Evolutionary conservation across 2,113 vertebrate species (phyloP), one percentile per base, ranked within the genome.

Genomic region (Anhinga anhinga): DNA sequence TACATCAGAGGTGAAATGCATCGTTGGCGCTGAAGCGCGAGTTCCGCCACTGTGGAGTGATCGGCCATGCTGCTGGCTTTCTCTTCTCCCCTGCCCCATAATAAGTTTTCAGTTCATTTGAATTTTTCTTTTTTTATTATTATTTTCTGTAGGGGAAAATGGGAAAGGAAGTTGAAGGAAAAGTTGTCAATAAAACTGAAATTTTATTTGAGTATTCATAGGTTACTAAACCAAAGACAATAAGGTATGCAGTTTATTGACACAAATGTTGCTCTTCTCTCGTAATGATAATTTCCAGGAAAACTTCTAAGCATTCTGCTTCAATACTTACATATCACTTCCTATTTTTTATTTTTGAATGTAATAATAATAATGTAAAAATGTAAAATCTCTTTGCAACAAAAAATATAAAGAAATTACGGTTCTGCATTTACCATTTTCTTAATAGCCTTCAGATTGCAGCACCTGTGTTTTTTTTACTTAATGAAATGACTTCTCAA

Each of bases 111-210:
- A 18, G 27, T 71, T 61, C 23, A 13, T 42, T 17, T 55, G 25
- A 42, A 10, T 14, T 18, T 27, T 32, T 15, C 38, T 40, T 40
- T 40, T 40, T 10, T 40, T 40, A n/a, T n/a, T n/a, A n/a, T 40
- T 40, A 8, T 40, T 40, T 25, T 55, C 26, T 0, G 1, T 29
- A 18, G 11, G 2, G 3, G 4, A 8, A 22, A 10, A 5, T 13
- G 15, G 18, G n/a, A 55, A 72, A 53, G 8, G 5, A 83, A 49
- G 8, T 19, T 29, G 32, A 61, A 66, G 9, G 36, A 32, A 74
- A 94, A 53, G 38, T 45, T 62, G 6, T 11, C 36, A 58, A 36
- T 55, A 20, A 34, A 27, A 56, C 27, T 21, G 18, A 52, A 77
- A 25, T 73, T 73, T 50, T 71, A 32, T 40, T 62, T 34, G 1